A percentile compares a stretch with the other conserved stretches of the same genome.
Conservation (phyloP, 2,888 invertebrate species). For the Clunio marinus region DNA sequence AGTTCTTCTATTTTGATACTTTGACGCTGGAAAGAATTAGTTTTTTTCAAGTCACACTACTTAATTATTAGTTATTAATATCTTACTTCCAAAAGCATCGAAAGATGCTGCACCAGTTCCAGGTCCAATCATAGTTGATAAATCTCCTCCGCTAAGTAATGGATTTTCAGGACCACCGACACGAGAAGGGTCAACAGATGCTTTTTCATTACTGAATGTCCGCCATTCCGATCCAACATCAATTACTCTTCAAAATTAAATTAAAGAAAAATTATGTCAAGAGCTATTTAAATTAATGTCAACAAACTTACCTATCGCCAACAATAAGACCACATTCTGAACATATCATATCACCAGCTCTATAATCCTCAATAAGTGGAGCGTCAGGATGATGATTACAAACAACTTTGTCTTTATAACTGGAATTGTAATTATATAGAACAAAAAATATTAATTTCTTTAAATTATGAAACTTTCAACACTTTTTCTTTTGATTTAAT, state of each 20-base stretch:
- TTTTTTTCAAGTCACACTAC: neutral
- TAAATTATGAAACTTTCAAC: neutral
- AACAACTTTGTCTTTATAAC: constrained; percentile 29
- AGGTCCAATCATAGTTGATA: constrained; percentile 91
- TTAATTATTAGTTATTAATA: too few species aligned
- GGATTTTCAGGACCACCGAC: constrained; percentile 99
- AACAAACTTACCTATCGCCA: constrained; percentile 83
- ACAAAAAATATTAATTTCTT: neutral
- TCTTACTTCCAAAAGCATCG: constrained; percentile 67
- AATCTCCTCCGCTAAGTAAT: constrained; percentile 87
- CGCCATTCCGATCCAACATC: constrained; percentile 99
- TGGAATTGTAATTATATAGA: neutral
- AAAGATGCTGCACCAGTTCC: constrained; percentile 77
- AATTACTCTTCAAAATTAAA: constrained; percentile 94
- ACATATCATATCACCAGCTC: constrained; percentile 98
- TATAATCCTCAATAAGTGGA: constrained; percentile 93
- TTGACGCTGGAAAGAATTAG: constrained; percentile 53
- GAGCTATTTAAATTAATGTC: neutral
- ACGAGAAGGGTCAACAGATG: constrained; percentile 96
- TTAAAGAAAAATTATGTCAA: constrained; percentile 41
- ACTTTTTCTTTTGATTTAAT: neutral
- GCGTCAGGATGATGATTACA: constrained; percentile 59
- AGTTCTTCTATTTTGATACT: constrained; percentile 69
- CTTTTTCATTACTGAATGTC: constrained; percentile 98
- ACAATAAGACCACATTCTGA: constrained; percentile 99